Evolutionary conservation across 2,797 vertebrate genomes (phyloP).

Genomic region (Nothura maculosa): DNA sequence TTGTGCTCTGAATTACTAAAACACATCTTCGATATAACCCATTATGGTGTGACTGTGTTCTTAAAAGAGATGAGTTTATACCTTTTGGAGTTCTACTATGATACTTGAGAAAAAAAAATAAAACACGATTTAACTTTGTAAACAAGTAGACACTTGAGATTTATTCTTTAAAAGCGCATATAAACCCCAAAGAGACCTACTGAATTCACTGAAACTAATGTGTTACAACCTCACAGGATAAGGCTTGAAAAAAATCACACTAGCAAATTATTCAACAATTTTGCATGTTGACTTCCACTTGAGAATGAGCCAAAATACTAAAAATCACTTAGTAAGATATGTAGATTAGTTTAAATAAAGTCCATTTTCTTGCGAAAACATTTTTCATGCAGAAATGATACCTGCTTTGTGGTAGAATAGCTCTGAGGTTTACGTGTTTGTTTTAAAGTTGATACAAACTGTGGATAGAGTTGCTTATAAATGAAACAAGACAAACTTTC

Average conservation of each 20-base stretch:
- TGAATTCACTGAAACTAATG: neutral
- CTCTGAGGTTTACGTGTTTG: neutral
- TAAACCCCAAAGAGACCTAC: neutral
- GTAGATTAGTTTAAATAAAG: constrained; percentile 33
- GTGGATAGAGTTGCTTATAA: neutral
- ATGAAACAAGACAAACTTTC: neutral
- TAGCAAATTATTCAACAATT: constrained; percentile 52
- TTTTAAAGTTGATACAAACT: neutral
- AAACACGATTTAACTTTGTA: neutral
- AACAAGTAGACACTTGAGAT: neutral
- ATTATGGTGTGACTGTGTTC: rapidly evolving
- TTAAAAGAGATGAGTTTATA: neutral
- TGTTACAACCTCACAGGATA: constrained; percentile 28
- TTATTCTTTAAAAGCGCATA: neutral
- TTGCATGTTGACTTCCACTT: constrained; percentile 31
- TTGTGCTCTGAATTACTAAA: neutral
- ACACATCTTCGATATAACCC: neutral
- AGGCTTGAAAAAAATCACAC: constrained; percentile 34
- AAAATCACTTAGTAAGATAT: constrained; percentile 9
- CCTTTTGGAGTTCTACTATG: neutral
- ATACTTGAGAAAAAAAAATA: neutral
- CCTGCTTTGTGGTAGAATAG: neutral
- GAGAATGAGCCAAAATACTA: constrained; percentile 25
- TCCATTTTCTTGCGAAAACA: neutral
- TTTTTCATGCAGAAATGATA: constrained; percentile 23